These are phyloP conservation scores for Mastacembelus armatus DNA, from an alignment of 2,797 vertebrate genomes.

Conservation along the genomic window DNA sequence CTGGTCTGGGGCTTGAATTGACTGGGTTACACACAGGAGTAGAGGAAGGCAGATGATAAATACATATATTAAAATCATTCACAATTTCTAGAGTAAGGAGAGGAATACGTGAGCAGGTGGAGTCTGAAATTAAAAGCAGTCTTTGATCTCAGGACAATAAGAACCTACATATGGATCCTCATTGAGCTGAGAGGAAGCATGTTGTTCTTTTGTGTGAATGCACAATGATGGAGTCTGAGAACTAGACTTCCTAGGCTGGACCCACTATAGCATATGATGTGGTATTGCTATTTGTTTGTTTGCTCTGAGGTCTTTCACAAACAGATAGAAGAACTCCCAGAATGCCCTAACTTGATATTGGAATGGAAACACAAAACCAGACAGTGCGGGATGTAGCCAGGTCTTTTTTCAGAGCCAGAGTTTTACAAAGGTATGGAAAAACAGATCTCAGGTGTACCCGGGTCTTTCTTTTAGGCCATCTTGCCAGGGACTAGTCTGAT, in stretches of 20 bases:
- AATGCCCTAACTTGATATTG: conserved; percentile 61
- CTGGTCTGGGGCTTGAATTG: conserved; percentile 54
- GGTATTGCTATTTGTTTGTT: conserved; percentile 45
- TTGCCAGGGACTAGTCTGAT: background rate
- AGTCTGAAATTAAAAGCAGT: conserved; percentile 54
- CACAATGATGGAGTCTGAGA: conserved; percentile 34
- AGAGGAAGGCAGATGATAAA: conserved; percentile 44
- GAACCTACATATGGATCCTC: conserved; percentile 40
- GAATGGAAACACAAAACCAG: conserved; percentile 47
- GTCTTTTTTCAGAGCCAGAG: conserved; percentile 59
- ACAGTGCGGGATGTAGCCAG: conserved; percentile 42
- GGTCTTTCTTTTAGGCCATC: background rate
- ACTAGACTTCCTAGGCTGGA: conserved; percentile 46
- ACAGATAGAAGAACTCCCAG: conserved; percentile 60
- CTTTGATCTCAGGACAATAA: conserved; percentile 57
- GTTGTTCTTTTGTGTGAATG: conserved; percentile 56
- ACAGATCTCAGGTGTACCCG: background rate
- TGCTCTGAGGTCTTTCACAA: conserved; percentile 53
- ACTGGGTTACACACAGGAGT: conserved; percentile 51
- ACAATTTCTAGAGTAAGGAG: conserved; percentile 40
- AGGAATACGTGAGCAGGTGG: conserved; percentile 24
- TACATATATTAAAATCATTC: conserved; percentile 66
- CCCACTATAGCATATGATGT: conserved; percentile 35
- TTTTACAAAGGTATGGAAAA: conserved; percentile 54
- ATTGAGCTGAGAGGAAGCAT: conserved; percentile 38